Evolutionary conservation across 2,113 vertebrate species (phyloP).

Genomic region (Proterorhinus semilunaris): DNA sequence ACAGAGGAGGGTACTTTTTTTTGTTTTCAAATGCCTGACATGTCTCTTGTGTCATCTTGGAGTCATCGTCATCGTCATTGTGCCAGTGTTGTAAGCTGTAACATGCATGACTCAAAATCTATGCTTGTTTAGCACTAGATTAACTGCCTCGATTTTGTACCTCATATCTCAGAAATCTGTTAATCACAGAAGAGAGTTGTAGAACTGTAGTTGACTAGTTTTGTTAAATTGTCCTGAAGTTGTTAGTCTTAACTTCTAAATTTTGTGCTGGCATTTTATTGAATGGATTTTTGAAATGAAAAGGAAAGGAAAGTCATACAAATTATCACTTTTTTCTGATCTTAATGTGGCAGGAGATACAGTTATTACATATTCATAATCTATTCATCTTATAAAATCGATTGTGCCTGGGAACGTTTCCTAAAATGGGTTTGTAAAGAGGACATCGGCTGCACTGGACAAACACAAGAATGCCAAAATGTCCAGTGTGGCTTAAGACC

Average conservation of each 20-base stretch:
- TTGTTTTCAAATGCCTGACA: background rate
- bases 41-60: constrained; percentile 23
- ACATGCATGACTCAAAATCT: constrained; percentile 45
- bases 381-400: background rate
- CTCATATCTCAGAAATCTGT: constrained; percentile 4
- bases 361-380: background rate
- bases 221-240: background rate
- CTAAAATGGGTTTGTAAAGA: background rate
- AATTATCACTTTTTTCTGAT: background rate
- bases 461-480: constrained; percentile 11
- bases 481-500: background rate
- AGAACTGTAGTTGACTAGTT: background rate
- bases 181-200: constrained; percentile 4
- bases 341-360: background rate
- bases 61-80: background rate
- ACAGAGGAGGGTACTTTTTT: background rate
- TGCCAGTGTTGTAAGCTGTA: constrained; percentile 22
- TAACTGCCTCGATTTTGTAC: constrained; percentile 12
- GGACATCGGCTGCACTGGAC: constrained; percentile 5
- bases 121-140: constrained; percentile 27
- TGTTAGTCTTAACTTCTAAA: background rate
- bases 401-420: background rate
- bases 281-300: background rate
- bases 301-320: background rate
- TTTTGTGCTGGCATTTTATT: background rate